These are phyloP conservation scores for Neoaliturus tenellus DNA, from an alignment of 2,888 invertebrate genomes.

Conservation along the genomic window DNA sequence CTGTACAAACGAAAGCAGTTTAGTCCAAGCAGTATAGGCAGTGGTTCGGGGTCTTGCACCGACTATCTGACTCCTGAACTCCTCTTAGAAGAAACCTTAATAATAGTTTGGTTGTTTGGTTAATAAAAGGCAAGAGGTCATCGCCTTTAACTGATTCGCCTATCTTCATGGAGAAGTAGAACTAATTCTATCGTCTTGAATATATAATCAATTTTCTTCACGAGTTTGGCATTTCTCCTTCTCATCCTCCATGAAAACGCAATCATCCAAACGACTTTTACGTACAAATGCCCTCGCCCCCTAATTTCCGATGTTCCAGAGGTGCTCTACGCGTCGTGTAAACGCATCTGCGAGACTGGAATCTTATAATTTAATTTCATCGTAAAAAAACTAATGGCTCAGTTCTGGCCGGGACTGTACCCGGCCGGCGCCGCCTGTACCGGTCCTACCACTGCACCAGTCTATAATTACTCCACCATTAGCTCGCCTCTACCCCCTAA, in stretches of 20 bases:
- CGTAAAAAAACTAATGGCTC: slow-evolving; percentile 28
- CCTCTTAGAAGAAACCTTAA: no score
- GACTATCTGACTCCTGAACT: no score
- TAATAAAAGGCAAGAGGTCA: no score
- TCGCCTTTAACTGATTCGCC: no score
- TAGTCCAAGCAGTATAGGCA: no score
- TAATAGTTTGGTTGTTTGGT: no score
- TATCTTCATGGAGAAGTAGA: no score
- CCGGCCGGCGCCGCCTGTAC: slow-evolving; percentile 27
- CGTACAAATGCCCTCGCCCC: background rate
- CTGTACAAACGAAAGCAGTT: no score
- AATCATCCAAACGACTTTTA: background rate
- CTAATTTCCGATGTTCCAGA: background rate
- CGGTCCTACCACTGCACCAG: slow-evolving; percentile 49
- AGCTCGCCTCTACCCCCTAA: slow-evolving; percentile 61
- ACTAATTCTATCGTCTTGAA: no score
- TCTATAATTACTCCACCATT: slow-evolving; percentile 59
- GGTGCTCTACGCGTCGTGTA: slow-evolving; percentile 13
- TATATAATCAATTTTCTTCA: no score
- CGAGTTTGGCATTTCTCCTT: background rate
- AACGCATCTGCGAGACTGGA: background rate
- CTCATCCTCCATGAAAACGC: no score
- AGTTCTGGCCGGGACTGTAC: slow-evolving; percentile 23
- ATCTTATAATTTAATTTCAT: slow-evolving; percentile 46
- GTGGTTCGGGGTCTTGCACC: no score